Evolutionary conservation across 2,797 vertebrate species (phyloP).

Genomic region (Pangasius krempfi): DNA sequence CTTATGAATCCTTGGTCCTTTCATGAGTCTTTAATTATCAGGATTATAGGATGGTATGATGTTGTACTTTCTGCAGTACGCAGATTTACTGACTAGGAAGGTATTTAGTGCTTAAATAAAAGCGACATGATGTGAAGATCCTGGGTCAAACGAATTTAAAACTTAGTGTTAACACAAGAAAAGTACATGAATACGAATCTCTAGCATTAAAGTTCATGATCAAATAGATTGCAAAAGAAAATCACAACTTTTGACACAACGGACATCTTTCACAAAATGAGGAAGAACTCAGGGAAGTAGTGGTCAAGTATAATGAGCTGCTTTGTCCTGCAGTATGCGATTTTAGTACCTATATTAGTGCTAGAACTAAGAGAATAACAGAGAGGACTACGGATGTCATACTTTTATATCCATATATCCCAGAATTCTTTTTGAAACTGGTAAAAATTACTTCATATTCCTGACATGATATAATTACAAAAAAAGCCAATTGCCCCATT

Average conservation of each 20-base stretch:
- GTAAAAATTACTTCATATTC: background rate
- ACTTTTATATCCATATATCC: background rate
- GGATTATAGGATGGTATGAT: background rate
- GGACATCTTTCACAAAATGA: background rate
- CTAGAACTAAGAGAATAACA: background rate
- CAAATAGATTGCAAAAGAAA: background rate
- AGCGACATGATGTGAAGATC: background rate
- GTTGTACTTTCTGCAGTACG: background rate
- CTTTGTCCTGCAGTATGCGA: background rate
- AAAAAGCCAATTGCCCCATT: background rate
- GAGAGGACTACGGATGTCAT: background rate
- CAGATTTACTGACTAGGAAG: background rate
- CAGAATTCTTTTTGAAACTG: background rate
- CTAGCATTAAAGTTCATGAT: background rate
- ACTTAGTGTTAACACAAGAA: background rate
- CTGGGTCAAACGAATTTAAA: background rate
- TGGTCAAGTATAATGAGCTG: background rate
- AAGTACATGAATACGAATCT: background rate
- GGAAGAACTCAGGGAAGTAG: background rate
- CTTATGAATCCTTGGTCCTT: background rate
- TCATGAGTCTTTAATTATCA: background rate
- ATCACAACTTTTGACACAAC: background rate
- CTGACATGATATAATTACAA: background rate
- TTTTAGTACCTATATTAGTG: background rate
- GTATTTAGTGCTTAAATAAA: background rate